Evolutionary conservation across 2,888 invertebrate genomes (phyloP), one percentile per base, ranked within the genome.

Genomic region (Drosophila mettleri): DNA sequence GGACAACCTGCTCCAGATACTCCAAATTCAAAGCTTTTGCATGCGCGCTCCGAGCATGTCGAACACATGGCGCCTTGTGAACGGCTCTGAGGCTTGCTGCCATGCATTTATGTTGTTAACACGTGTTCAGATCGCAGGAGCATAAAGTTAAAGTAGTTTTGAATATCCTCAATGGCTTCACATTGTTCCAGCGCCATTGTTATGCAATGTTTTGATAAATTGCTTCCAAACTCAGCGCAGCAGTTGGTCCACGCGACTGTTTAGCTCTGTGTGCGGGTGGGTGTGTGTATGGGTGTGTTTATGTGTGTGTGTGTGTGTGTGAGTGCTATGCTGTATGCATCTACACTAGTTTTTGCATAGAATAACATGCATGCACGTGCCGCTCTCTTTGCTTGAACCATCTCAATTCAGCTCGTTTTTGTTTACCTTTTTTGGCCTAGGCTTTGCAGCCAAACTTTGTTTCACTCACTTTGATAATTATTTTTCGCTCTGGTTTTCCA

Each of bases 121-220:
- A 86, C 71, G 66, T 82, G 79, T 71, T 79, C 60, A 39, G 70
- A 69, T 57, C 75, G 41, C 46, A 29, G 34, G 38, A 62, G 57
- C 66, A 88, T 54, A 57, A 53, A 71, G 57, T 70, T 65, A 59
- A 68, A 67, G 62, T 60, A 54, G 74, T 69, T 87, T 69, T 78
- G 75, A 84, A 88, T 88, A 85, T 85, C 65, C 76, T 69, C 61
- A 65, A 53, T 65, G 78, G 43, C 46, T 18, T 12, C 33, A 43
- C 46, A 33, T 39, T 39, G 53, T 43, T 16, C 31, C 46, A 41
- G 54, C 38, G 18, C 55, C 51, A 74, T 80, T 82, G 87, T 69
- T 55, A 60, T 62, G 72, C 66, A 57, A 68, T 75, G 67, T 78
- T 82, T 86, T 83, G 88, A 82, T 83, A 83, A 85, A 83, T 88